phyloP scores from a whole-genome alignment of 2,113 vertebrate species.

The Psilopsiagon aymara region DNA sequence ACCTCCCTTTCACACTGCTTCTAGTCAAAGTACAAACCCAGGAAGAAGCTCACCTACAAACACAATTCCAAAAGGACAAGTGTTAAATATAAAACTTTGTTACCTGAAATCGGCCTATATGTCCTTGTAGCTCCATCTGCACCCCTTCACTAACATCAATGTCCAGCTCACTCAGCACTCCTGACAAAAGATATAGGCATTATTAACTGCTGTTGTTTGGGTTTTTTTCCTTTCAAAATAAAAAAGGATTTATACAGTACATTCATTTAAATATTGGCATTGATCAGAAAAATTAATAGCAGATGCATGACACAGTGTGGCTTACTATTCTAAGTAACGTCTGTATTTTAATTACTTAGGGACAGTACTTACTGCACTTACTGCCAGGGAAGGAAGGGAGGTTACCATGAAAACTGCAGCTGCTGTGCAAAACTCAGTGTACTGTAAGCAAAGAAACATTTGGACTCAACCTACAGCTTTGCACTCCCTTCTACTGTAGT shows the following conservation, averaged over 20 bases:
- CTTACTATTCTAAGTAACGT: background rate
- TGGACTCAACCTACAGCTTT: background rate
- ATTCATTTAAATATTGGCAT: background rate
- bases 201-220: background rate
- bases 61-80: background rate
- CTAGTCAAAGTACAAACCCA: background rate
- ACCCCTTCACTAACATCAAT: slow-evolving; percentile 84
- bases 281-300: background rate
- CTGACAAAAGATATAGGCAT: slow-evolving; percentile 68
- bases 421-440: background rate
- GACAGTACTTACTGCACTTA: background rate
- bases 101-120: slow-evolving; percentile 96
- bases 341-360: background rate
- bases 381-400: background rate
- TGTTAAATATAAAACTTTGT: background rate
- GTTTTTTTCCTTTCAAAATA: background rate
- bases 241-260: background rate
- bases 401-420: background rate
- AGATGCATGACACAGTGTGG: background rate
- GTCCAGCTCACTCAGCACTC: slow-evolving; percentile 82
- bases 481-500: background rate
- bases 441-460: background rate
- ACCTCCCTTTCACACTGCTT: background rate
- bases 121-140: slow-evolving; percentile 90
- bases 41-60: background rate